Evolutionary conservation across 2,888 invertebrate species (phyloP).

Genomic region (Lasioglossum marginatum): DNA sequence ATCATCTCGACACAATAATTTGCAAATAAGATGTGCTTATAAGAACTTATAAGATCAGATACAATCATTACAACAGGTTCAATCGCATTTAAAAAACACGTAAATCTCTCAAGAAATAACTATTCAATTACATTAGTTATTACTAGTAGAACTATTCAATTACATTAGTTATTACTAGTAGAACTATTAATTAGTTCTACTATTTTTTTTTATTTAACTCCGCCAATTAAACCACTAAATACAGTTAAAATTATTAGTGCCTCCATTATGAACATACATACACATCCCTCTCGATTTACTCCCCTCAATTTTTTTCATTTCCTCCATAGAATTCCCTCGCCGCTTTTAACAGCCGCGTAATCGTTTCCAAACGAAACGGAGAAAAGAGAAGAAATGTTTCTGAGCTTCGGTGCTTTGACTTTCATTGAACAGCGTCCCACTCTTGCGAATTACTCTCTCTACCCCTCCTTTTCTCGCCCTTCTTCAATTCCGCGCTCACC

Average conservation of each 20-base stretch:
- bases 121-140: too few species aligned
- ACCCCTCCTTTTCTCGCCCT: background rate
- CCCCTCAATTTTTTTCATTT: background rate
- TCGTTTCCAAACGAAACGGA: background rate
- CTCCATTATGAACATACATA: background rate
- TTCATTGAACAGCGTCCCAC: background rate
- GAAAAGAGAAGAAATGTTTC: background rate
- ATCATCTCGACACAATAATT: conserved; percentile 43
- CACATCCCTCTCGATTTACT: background rate
- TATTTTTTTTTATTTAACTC: too few species aligned
- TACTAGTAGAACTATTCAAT: too few species aligned
- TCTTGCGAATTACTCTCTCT: conserved; percentile 33
- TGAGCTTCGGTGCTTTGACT: conserved; percentile 15
- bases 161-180: too few species aligned
- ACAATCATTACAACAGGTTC: conserved; percentile 16
- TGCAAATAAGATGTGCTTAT: conserved; percentile 30
- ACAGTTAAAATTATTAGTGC: background rate
- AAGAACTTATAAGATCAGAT: conserved; percentile 21
- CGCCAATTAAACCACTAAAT: too few species aligned
- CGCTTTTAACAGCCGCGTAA: background rate
- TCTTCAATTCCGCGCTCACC: background rate
- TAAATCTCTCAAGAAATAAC: background rate
- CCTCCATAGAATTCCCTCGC: background rate
- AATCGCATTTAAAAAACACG: background rate
- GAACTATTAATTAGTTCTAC: too few species aligned